Conservation (phyloP, 2,113 vertebrate genomes). For the Zingel zingel region DNA sequence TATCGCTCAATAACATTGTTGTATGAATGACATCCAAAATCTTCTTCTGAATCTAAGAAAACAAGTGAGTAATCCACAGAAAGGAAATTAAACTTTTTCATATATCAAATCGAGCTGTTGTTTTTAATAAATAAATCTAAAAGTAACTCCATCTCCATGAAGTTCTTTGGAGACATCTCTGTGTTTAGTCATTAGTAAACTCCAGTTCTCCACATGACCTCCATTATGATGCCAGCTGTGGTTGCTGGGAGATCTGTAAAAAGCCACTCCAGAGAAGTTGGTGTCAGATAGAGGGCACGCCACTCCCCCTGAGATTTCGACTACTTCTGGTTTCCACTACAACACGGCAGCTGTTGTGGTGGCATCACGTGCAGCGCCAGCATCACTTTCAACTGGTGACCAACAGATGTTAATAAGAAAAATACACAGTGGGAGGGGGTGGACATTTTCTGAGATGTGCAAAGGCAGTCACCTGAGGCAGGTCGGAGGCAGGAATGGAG, state of each 20-base stretch:
- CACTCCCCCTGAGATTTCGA: slow-evolving; percentile 21
- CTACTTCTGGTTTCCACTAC: slow-evolving; percentile 48
- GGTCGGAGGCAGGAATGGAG: slow-evolving; percentile 39
- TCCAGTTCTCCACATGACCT: slow-evolving; percentile 30
- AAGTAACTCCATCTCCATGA: neutral
- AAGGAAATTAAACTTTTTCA: neutral
- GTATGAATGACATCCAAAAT: too few relatives aligned
- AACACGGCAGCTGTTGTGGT: slow-evolving; percentile 63
- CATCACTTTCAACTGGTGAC: slow-evolving; percentile 25
- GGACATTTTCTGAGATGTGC: slow-evolving; percentile 38
- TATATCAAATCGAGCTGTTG: neutral
- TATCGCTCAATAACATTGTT: too few relatives aligned
- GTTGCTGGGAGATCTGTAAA: slow-evolving; percentile 19
- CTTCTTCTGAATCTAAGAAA: too few relatives aligned
- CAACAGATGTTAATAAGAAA: slow-evolving; percentile 69
- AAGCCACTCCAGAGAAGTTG: slow-evolving; percentile 28
- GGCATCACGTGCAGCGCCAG: slow-evolving; percentile 29
- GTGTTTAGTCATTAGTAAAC: slow-evolving; percentile 15
- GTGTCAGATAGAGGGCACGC: slow-evolving; percentile 50
- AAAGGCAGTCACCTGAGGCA: slow-evolving; percentile 54
- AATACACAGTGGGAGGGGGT: slow-evolving; percentile 49
- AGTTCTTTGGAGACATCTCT: slow-evolving; percentile 7
- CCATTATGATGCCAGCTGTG: slow-evolving; percentile 40
- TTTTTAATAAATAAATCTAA: neutral
- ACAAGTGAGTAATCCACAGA: too few relatives aligned